These are phyloP conservation scores for Petrocephalus zakoni DNA, from an alignment of 2,113 vertebrate species.

Conservation along the genomic window DNA sequence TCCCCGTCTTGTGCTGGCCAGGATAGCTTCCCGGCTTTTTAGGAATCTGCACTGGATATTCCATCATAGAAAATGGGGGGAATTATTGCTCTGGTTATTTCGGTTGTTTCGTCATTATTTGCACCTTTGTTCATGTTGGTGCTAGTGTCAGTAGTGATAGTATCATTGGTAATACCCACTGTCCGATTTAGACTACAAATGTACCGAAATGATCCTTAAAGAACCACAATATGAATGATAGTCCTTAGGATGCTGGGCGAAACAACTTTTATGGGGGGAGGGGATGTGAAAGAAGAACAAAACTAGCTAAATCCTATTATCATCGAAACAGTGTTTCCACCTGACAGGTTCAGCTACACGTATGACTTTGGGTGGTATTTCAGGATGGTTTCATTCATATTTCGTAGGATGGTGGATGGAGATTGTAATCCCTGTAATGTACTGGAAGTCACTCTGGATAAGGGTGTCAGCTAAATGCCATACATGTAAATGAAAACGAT, in stretches of 20 bases:
- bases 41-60: not conserved
- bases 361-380: not conserved
- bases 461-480: no score
- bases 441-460: no score
- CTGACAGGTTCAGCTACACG: not conserved
- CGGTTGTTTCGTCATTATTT: not conserved
- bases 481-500: no score
- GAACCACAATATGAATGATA: not conserved
- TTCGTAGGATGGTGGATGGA: no score
- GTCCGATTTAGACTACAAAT: not conserved
- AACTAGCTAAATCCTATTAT: not conserved
- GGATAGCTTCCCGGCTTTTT: not conserved
- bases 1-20: not conserved
- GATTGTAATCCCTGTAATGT: no score
- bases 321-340: not conserved
- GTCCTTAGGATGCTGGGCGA: not conserved
- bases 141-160: not conserved
- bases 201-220: not conserved
- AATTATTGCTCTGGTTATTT: not conserved
- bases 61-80: not conserved
- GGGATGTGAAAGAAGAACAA: not conserved
- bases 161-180: not conserved
- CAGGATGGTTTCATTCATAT: no score
- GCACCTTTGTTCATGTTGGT: not conserved
- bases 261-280: not conserved